Base-by-base conservation (phyloP, 2,888 invertebrate genomes). In the Antheraea assamensis region DNA sequence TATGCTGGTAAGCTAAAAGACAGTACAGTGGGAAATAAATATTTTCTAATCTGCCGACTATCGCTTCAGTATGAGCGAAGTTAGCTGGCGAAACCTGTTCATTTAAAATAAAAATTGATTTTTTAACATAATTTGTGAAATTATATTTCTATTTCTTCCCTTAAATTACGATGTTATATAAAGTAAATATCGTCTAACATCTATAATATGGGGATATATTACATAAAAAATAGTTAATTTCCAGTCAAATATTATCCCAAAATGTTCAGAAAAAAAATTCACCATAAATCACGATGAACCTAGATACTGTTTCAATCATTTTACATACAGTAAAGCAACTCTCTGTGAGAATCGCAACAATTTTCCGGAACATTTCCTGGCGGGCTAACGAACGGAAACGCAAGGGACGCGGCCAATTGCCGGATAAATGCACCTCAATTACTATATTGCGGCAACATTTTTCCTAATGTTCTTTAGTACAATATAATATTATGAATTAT, bases 371-470 rank as follows among this genome's bases (percentile, higher is more conserved):
- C 92, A 90, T 92, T 92, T 92, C 92, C 90, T 89, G 86, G 85
- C 85, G 82, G 84, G 87, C 90, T 92, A 92, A 92, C 92, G 92
- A 93, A 92, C 92, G 92, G 92, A 91, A 92, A 88, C 91, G 90
- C 91, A 88, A 88, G 90, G 91, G 91, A 90, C 89, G 89, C 82
- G 89, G 86, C 90, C 92, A 92, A 93, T 92, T 91, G 91, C 85
- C 90, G 89, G 89, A 91, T 91, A 93, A 92, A 91, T 92, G 92
- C 90, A 90, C 90, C 91, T 90, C 92, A 89, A 90, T 92, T 92
- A 91, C 91, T 90, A 87, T 89, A 89, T 90, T 91, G 92, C 87
- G 90, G 90, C 85, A 87, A 89, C 87, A 89, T 91, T 92, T 92
- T 92, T 90, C 89, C 83, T 89, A 89, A 90, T 88, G 87, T 85